phyloP scores from a whole-genome alignment of 2,113 vertebrate genomes.

The Triplophysa siluroides region DNA sequence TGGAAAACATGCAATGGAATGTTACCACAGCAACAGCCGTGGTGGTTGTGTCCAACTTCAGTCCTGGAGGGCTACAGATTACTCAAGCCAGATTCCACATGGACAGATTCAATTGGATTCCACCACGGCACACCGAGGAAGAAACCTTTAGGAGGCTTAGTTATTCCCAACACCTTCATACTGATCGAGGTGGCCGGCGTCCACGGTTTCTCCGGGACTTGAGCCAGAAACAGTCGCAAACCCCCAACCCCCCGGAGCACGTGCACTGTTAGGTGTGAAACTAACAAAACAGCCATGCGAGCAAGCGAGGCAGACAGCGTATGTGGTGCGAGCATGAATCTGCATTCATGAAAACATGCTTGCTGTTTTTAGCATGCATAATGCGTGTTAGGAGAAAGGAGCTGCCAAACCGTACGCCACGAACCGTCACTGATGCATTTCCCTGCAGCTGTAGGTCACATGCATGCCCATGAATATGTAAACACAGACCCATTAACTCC shows the following conservation, averaged over 20 bases:
- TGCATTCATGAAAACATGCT: constrained; percentile 17
- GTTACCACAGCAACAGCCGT: constrained; percentile 20
- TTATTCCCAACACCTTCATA: constrained; percentile 32
- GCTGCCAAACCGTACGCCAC: background rate
- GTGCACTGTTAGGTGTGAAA: background rate
- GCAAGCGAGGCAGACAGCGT: background rate
- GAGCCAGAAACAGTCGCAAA: constrained; percentile 8
- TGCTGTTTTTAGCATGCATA: constrained; percentile 10
- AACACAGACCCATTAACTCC: constrained; percentile 33
- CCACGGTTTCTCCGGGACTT: constrained; percentile 10
- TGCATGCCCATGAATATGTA: constrained; percentile 3
- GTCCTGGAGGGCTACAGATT: constrained; percentile 10
- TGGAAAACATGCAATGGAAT: constrained; percentile 33
- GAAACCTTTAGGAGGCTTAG: constrained; percentile 27
- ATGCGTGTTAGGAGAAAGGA: background rate
- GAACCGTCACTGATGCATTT: background rate
- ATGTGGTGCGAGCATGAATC: background rate
- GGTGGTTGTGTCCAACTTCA: constrained; percentile 14
- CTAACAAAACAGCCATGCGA: constrained; percentile 20
- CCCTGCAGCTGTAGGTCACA: constrained; percentile 34
- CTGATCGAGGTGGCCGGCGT: constrained; percentile 4
- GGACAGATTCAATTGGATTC: background rate
- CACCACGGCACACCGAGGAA: background rate
- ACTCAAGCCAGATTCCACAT: constrained; percentile 40
- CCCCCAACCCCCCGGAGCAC: background rate